Evolutionary conservation across 2,113 vertebrate genomes (phyloP).

Genomic region (Alethe diademata): DNA sequence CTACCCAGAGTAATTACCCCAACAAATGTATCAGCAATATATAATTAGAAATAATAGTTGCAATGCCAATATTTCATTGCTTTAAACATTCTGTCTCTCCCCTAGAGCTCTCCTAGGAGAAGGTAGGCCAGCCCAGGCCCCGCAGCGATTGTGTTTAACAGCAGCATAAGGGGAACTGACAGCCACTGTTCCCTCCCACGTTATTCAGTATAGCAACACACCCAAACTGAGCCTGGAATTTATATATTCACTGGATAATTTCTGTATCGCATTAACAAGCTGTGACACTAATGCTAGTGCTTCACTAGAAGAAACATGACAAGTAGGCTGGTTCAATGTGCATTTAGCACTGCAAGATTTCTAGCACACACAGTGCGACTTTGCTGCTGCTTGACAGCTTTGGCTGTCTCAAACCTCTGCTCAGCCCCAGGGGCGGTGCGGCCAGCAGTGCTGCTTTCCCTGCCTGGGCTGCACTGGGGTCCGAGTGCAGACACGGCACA

Average conservation of each 20-base stretch:
- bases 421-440: not conserved
- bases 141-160: not conserved
- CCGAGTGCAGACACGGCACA: not conserved
- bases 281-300: not conserved
- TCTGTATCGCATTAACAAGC: not conserved
- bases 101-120: not conserved
- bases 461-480: not conserved
- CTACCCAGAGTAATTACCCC: not conserved
- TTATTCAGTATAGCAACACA: not conserved
- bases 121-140: not conserved
- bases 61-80: not conserved
- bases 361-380: not conserved
- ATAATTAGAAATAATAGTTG: not conserved
- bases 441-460: not conserved
- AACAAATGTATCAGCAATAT: not conserved
- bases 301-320: not conserved
- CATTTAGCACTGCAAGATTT: not conserved
- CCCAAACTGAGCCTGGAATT: not conserved
- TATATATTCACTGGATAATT: not conserved
- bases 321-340: not conserved
- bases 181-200: not conserved
- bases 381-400: not conserved
- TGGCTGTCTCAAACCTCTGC: not conserved
- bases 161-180: not conserved
- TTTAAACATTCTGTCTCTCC: not conserved